Conservation (phyloP, 2,888 invertebrate species). For the Callinectes sapidus region DNA sequence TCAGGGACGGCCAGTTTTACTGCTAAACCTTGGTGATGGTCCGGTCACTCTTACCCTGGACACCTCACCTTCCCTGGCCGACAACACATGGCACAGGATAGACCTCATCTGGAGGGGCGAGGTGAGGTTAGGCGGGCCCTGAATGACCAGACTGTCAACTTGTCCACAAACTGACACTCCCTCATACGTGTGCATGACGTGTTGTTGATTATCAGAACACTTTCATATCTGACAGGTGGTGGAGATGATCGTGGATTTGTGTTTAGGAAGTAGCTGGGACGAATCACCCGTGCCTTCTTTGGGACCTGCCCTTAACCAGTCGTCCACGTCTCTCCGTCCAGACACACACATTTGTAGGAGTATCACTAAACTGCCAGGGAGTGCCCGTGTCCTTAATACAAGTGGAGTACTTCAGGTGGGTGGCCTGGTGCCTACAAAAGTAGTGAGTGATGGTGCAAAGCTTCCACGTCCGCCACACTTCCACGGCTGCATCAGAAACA, state of each 20-base stretch:
- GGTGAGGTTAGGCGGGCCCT: constrained; percentile 74
- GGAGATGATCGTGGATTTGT: constrained; percentile 59
- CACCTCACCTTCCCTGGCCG: constrained; percentile 80
- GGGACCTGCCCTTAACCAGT: background rate
- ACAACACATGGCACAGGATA: constrained; percentile 91
- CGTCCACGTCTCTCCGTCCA: constrained; percentile 23
- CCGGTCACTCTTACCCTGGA: constrained; percentile 81
- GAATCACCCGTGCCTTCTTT: constrained; percentile 26
- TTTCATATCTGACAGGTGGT: constrained; percentile 26
- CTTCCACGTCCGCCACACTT: constrained; percentile 28
- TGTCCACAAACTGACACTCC: background rate
- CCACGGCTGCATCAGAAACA: constrained; percentile 50
- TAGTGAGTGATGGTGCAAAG: background rate
- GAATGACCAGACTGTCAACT: background rate
- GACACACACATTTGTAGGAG: constrained; percentile 41
- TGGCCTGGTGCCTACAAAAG: constrained; percentile 2
- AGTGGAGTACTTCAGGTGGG: constrained; percentile 48
- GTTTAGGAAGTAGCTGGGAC: constrained; percentile 49
- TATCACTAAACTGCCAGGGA: constrained; percentile 38
- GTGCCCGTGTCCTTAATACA: constrained; percentile 46
- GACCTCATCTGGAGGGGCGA: constrained; percentile 83
- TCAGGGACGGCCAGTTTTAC: constrained; percentile 88
- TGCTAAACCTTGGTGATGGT: constrained; percentile 92
- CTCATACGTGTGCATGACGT: background rate
- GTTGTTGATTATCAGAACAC: background rate